A percentile compares a stretch with the other conserved stretches of the same genome.
These are phyloP conservation scores for Eulithis prunata DNA, from an alignment of 2,888 invertebrate species.

Conservation along the genomic window DNA sequence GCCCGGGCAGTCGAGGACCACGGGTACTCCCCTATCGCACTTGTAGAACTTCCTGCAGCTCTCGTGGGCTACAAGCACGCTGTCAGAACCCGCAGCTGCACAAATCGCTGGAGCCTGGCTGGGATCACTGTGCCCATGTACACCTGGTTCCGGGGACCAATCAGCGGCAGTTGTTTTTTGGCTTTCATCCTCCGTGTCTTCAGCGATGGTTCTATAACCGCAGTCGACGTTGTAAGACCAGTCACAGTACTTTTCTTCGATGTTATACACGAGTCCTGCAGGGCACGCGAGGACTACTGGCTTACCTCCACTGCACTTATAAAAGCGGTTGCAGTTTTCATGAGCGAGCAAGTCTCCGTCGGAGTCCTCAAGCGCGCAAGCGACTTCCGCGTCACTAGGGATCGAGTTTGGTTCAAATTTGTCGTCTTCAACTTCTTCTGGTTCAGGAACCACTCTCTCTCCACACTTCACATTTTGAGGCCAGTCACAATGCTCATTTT, in stretches of 20 bases:
- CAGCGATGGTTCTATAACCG: slow-evolving; percentile 26
- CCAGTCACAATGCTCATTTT: slow-evolving; percentile 37
- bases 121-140: slow-evolving; percentile 29
- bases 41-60: slow-evolving; percentile 52
- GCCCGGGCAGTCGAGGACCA: slow-evolving; percentile 42
- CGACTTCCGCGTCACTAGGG: slow-evolving; percentile 21
- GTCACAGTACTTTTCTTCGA: slow-evolving; percentile 30
- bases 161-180: slow-evolving; percentile 5
- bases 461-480: slow-evolving; percentile 36
- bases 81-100: slow-evolving; percentile 28
- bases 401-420: slow-evolving; percentile 1
- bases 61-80: slow-evolving; percentile 48
- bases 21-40: slow-evolving; percentile 45
- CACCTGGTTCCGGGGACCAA: slow-evolving; percentile 7
- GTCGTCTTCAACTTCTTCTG: background rate
- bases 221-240: slow-evolving; percentile 37
- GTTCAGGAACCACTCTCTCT: slow-evolving; percentile 16
- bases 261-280: slow-evolving; percentile 34
- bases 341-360: slow-evolving; percentile 39
- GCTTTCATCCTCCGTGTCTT: background rate
- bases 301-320: slow-evolving; percentile 32
- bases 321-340: slow-evolving; percentile 40
- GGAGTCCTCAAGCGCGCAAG: slow-evolving; percentile 24
- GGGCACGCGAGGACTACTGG: slow-evolving; percentile 34
- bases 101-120: slow-evolving; percentile 38